Percentiles rank a stretch among this genome's conserved stretches.
Conservation (phyloP, 2,888 invertebrate genomes). For the Pteria penguin region DNA sequence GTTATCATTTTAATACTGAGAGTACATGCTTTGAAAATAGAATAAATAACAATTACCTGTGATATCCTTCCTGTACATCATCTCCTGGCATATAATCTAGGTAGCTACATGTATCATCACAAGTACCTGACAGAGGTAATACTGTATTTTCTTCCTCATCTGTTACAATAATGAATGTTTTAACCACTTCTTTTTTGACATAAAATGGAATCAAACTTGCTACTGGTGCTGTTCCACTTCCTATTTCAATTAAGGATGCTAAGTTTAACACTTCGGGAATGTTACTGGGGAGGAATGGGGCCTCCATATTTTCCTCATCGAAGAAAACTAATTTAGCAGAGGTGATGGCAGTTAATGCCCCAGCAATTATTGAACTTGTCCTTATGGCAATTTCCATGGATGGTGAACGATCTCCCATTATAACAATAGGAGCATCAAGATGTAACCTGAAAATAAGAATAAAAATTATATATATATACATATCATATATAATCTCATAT, state of each 20-base stretch:
- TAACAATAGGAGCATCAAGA: conserved; percentile 77
- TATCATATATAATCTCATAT: no score
- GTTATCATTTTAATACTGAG: no score
- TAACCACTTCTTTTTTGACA: conserved; percentile 74
- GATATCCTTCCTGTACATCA: neutral
- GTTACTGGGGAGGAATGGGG: conserved; percentile 72
- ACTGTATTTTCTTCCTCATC: conserved; percentile 78
- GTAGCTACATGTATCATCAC: neutral
- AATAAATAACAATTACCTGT: neutral
- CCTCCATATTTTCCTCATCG: conserved; percentile 67
- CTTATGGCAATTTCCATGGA: conserved; percentile 79
- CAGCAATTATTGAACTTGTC: conserved; percentile 79
- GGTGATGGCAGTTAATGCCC: conserved; percentile 76
- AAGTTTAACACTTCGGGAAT: conserved; percentile 76
- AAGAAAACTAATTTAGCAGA: conserved; percentile 78
- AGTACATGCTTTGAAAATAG: neutral
- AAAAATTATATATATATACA: no score
- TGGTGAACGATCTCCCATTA: conserved; percentile 78
- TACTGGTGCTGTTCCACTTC: conserved; percentile 76
- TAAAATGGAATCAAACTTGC: conserved; percentile 78
- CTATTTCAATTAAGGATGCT: conserved; percentile 71
- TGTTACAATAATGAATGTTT: conserved; percentile 79
- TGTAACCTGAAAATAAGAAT: conserved; percentile 58
- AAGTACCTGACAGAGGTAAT: neutral
- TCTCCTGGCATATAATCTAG: neutral